These are phyloP conservation scores for Setophaga coronata DNA, from an alignment of 2,113 vertebrate genomes.

Conservation along the genomic window DNA sequence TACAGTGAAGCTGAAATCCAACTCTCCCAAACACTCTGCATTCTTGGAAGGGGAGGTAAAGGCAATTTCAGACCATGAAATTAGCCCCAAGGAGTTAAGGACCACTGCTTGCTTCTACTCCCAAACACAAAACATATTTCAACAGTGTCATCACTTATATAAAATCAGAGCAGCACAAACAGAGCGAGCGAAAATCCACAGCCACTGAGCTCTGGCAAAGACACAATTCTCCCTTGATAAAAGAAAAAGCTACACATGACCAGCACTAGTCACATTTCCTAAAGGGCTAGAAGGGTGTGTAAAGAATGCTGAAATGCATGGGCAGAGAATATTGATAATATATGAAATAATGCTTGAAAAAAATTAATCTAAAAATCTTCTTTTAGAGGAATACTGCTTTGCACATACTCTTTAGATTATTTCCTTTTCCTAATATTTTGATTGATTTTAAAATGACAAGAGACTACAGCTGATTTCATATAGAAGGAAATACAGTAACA, in stretches of 20 bases:
- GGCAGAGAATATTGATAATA: not conserved
- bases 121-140: not conserved
- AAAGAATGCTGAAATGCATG: not conserved
- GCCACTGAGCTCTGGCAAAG: not conserved
- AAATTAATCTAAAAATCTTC: not conserved
- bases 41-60: not conserved
- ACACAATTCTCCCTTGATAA: not conserved
- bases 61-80: slow-evolving; percentile 2
- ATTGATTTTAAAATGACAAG: not conserved
- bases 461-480: not conserved
- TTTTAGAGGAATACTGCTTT: not conserved
- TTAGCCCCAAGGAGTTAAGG: not conserved
- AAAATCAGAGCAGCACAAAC: not conserved
- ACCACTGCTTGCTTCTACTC: not conserved
- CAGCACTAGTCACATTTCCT: not conserved
- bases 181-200: not conserved
- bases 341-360: not conserved
- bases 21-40: not conserved
- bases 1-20: not conserved
- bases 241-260: not conserved
- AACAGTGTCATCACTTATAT: not conserved
- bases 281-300: not conserved
- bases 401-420: not conserved
- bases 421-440: not conserved
- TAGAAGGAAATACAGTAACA: not conserved